Evolutionary conservation across 2,888 invertebrate genomes (phyloP).

Genomic region (Heteromyza rotundicornis): DNA sequence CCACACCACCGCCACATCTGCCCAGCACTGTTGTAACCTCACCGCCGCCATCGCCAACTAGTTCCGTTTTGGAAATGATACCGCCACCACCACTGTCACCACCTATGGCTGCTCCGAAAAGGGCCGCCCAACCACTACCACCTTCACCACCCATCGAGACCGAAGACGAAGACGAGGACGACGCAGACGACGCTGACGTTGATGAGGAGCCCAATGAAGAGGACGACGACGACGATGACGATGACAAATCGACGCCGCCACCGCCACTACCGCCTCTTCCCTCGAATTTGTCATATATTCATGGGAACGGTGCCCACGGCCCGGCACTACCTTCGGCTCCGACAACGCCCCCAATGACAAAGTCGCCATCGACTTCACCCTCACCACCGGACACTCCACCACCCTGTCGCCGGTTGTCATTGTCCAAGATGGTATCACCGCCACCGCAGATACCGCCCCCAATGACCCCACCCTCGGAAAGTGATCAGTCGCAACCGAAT

Average conservation of each 20-base stretch:
- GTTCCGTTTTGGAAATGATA: conserved; percentile 52
- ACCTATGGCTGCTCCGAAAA: conserved; percentile 37
- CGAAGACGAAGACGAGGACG: conserved; percentile 41
- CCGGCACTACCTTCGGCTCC: conserved; percentile 1
- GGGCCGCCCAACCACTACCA: conserved; percentile 28
- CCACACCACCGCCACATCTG: conserved; percentile 51
- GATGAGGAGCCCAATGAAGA: conserved; percentile 37
- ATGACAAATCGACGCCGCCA: conserved; percentile 49
- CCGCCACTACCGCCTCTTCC: conserved; percentile 58
- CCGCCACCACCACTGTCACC: conserved; percentile 48
- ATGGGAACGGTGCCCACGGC: conserved; percentile 37
- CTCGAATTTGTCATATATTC: conserved; percentile 55
- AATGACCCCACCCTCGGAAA: conserved; percentile 54
- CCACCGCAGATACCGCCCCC: conserved; percentile 51
- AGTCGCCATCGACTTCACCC: conserved; percentile 57
- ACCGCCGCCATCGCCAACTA: conserved; percentile 41
- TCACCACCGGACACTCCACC: conserved; percentile 59
- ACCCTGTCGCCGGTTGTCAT: conserved; percentile 47
- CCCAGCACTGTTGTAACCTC: conserved; percentile 34
- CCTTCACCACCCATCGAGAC: conserved; percentile 38
- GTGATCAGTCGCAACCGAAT: conserved; percentile 54
- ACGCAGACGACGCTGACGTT: conserved; percentile 31
- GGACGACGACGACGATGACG: conserved; percentile 48
- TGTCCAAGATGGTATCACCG: conserved; percentile 48
- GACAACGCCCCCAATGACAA: conserved; percentile 47